phyloP scores from a whole-genome alignment of 1,140 invertebrate species.

The Trichonephila inaurata region DNA sequence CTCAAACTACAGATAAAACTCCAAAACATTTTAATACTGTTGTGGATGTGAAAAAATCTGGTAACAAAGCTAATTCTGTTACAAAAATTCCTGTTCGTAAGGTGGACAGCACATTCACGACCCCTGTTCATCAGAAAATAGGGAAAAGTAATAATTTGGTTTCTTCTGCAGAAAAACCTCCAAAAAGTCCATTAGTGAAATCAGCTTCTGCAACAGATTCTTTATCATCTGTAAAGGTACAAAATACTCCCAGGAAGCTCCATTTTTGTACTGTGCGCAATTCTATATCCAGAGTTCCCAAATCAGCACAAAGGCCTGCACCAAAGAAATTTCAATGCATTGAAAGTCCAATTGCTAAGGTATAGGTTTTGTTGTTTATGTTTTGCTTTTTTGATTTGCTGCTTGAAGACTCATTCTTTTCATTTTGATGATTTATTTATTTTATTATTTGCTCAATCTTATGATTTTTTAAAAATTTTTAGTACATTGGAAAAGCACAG shows the following conservation, averaged over 20 bases:
- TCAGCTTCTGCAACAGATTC: background rate
- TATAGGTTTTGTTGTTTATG: background rate
- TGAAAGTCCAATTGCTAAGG: constrained; percentile 66
- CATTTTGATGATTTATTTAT: background rate
- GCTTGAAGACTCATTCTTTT: background rate
- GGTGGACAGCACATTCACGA: background rate
- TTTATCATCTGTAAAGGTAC: background rate
- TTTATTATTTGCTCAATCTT: constrained; percentile 4
- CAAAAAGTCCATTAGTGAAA: constrained; percentile 12
- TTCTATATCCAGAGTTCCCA: constrained; percentile 58
- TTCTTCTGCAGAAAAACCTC: background rate
- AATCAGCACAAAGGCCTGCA: background rate
- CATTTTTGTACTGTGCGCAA: constrained; percentile 57
- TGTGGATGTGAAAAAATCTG: constrained; percentile 26
- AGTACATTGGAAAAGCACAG: constrained; percentile 50
- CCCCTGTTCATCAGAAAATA: constrained; percentile 4
- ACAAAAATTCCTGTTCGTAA: constrained; percentile 69
- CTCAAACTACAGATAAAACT: background rate
- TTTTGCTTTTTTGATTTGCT: background rate
- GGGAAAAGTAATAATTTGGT: background rate
- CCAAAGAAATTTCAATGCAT: constrained; percentile 67
- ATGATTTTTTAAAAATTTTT: constrained; percentile 3
- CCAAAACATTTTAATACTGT: background rate
- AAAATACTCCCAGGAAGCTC: constrained; percentile 27
- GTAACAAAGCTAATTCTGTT: background rate